Evolutionary conservation across 1,140 invertebrate genomes (phyloP).

Genomic region (Apis cerana): DNA sequence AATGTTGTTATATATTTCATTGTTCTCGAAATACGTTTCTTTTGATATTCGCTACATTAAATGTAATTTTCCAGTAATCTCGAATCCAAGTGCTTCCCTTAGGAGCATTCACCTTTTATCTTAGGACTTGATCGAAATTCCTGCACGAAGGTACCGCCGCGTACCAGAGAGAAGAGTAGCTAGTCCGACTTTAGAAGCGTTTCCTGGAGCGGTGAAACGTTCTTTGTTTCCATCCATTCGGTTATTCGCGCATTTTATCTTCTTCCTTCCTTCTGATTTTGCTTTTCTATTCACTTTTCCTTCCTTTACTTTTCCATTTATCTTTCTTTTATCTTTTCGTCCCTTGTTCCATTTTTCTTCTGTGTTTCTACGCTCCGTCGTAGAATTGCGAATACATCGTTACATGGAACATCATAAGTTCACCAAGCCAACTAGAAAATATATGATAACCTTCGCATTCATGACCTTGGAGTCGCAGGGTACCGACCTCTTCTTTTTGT

Average conservation of each 20-base stretch:
- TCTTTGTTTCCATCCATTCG: constrained; percentile 53
- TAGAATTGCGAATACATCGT: constrained; percentile 37
- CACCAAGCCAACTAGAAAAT: constrained; percentile 51
- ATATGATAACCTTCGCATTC: constrained; percentile 75
- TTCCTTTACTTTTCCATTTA: background rate
- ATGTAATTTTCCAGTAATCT: constrained; percentile 53
- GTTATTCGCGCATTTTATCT: constrained; percentile 40
- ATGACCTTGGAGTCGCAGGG: constrained; percentile 74
- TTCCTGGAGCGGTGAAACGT: constrained; percentile 54
- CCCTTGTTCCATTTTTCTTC: background rate
- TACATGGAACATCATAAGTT: constrained; percentile 60
- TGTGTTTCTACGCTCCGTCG: background rate
- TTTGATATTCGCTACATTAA: constrained; percentile 47
- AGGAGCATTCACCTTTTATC: constrained; percentile 71
- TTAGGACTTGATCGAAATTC: constrained; percentile 71
- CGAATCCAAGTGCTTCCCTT: constrained; percentile 54
- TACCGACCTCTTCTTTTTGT: constrained; percentile 32
- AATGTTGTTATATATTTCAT: background rate
- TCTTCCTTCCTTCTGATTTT: constrained; percentile 7
- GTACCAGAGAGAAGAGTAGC: constrained; percentile 40
- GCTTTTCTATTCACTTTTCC: background rate
- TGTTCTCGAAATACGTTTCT: background rate
- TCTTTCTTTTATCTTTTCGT: background rate
- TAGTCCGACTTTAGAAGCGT: constrained; percentile 49
- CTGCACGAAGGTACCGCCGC: constrained; percentile 65